Percentiles rank a stretch among this genome's conserved stretches.
Evolutionary conservation across 1,140 invertebrate species (phyloP).

Genomic region (Eciton burchellii): DNA sequence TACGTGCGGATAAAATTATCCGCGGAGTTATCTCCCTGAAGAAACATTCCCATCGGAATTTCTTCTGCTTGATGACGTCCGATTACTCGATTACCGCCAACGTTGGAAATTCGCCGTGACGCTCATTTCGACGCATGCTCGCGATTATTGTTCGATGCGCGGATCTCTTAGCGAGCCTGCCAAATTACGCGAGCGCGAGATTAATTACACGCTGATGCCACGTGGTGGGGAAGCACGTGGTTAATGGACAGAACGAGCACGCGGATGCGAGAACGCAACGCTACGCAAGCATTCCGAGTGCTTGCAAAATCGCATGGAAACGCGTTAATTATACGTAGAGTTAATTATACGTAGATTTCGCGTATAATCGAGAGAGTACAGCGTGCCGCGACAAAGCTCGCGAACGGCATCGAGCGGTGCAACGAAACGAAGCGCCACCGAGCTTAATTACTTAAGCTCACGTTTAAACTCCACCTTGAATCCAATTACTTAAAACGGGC

Average conservation of each 20-base stretch:
- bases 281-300: too few relatives aligned
- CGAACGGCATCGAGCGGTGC: slow-evolving; percentile 19
- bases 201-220: slow-evolving; percentile 47
- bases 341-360: slow-evolving; percentile 55
- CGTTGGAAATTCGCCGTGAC: too few relatives aligned
- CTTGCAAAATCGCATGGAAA: not conserved
- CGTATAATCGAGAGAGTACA: slow-evolving; percentile 43
- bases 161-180: too few relatives aligned
- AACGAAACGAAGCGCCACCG: slow-evolving; percentile 40
- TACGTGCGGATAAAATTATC: not conserved
- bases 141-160: too few relatives aligned
- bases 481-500: slow-evolving; percentile 59
- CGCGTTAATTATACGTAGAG: too few relatives aligned
- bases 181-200: slow-evolving; percentile 32
- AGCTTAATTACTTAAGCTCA: slow-evolving; percentile 54
- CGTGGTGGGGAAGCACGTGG: too few relatives aligned
- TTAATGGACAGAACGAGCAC: too few relatives aligned
- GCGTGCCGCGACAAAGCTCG: slow-evolving; percentile 30
- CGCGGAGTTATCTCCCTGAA: not conserved
- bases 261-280: too few relatives aligned
- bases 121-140: too few relatives aligned
- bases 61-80: not conserved
- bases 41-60: not conserved
- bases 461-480: slow-evolving; percentile 48
- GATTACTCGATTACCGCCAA: not conserved